These are phyloP conservation scores for Elachura formosa DNA, from an alignment of 2,113 vertebrate species.

Conservation along the genomic window DNA sequence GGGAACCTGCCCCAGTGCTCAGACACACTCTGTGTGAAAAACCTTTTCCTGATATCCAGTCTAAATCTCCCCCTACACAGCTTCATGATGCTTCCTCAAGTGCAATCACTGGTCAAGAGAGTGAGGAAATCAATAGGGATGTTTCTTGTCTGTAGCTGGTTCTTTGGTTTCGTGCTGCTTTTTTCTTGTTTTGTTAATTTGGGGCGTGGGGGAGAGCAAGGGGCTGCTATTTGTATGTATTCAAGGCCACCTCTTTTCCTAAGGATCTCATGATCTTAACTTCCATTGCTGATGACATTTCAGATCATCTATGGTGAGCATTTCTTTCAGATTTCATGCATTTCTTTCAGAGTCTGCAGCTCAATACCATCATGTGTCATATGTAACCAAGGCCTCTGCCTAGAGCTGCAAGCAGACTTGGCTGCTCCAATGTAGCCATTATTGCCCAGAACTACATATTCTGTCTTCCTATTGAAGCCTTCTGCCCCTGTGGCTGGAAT, in stretches of 20 bases:
- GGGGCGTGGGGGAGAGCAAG: rapidly evolving
- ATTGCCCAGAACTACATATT: neutral
- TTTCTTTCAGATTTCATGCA: too few species aligned
- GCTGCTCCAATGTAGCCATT: rapidly evolving
- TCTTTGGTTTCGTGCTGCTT: neutral
- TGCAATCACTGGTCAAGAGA: neutral
- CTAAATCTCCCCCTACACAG: neutral
- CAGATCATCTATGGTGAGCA: rapidly evolving
- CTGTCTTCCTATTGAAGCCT: rapidly evolving
- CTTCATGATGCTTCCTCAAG: neutral
- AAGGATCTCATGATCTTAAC: neutral
- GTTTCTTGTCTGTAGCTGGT: neutral
- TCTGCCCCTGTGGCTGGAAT: neutral
- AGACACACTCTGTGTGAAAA: neutral
- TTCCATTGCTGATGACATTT: neutral
- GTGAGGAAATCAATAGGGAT: too few species aligned
- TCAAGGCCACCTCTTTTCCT: neutral
- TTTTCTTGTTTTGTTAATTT: neutral
- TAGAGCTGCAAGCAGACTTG: neutral
- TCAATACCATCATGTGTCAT: rapidly evolving
- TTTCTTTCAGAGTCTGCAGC: neutral
- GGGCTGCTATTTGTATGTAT: neutral
- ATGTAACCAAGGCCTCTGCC: neutral
- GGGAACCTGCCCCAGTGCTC: neutral
- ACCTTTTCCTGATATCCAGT: too few species aligned